Evolutionary conservation across 1,140 invertebrate species (phyloP), one percentile per base, ranked within the genome.

Genomic region (Apis laboriosa): DNA sequence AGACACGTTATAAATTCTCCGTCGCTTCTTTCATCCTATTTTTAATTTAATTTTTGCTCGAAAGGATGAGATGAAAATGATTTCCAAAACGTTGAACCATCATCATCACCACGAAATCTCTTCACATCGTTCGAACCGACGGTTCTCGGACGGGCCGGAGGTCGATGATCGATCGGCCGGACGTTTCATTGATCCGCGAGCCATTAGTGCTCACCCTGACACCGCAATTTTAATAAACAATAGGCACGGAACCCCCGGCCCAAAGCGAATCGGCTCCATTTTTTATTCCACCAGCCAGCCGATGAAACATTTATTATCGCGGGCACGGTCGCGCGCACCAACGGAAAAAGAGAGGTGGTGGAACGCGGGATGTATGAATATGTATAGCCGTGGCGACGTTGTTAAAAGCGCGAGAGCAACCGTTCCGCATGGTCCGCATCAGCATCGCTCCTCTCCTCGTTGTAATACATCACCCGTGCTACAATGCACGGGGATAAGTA

Each of bases 231-330:
- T 68, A 61, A 72, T 63, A 79, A 79, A 79, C 77, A 79, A 72
- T 72, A 49, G 66, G 19, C 61, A 24, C 51, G 24, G 9, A 9
- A 7, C 24, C 7, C 7, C 43, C 43, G 68, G 51, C 28, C 70
- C 70, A 72, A 61, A 79, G 77, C 73, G 78, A 64, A 67, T 58
- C 53, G 34, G 19, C 17, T 7, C 17, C 51, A 63, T 80, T 74
- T 64, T 80, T 74, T 64, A 64, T 75, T 49, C 72, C 21, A 15
- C 55, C 67, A 15, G 13, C 17, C 49, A 15, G 13, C 17, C 49
- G 49, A 61, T 58, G 77, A 63, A 80, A 73, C 60, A 80, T 80
- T 80, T 64, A 73, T 80, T 80, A 80, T 71, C 55, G 34, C 66
- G 67, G 2, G 56, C 51, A 71, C 28, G 28, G n/a, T 71, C 66